Evolutionary conservation across 53 echinoderm and acorn worm genomes (phyloP).

Genomic region (Holothuria scabra): DNA sequence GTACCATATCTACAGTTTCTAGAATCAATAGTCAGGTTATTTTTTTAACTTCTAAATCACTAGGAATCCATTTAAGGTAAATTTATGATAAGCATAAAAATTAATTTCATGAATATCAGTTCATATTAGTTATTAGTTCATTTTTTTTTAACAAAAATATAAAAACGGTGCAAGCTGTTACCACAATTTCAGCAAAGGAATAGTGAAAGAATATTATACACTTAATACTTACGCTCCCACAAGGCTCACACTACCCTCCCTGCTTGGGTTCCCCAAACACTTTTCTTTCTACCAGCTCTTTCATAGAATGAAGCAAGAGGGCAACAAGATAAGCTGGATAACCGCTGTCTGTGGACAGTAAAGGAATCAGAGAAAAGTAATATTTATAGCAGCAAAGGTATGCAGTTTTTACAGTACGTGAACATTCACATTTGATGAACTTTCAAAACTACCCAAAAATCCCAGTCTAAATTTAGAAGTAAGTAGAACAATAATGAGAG

Average conservation of each 20-base stretch:
- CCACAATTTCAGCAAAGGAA: not conserved
- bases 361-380: not conserved
- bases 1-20: too few relatives aligned
- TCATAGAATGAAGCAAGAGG: conserved; percentile 93
- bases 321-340: conserved; percentile 98
- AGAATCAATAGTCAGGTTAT: too few relatives aligned
- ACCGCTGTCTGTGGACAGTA: conserved; percentile 78
- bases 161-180: not conserved
- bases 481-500: too few relatives aligned
- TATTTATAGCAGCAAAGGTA: too few relatives aligned
- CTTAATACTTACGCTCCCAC: conserved; percentile 93
- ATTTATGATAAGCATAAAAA: too few relatives aligned
- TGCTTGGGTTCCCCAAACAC: conserved; percentile 94
- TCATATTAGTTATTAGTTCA: not conserved
- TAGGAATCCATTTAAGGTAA: too few relatives aligned
- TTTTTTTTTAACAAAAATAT: not conserved
- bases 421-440: too few relatives aligned
- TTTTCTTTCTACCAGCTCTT: conserved; percentile 88
- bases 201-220: not conserved
- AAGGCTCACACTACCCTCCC: conserved; percentile 98
- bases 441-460: too few relatives aligned
- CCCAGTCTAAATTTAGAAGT: too few relatives aligned
- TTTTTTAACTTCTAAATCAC: too few relatives aligned
- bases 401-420: too few relatives aligned
- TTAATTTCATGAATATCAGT: too few relatives aligned